These are phyloP conservation scores for Lophochroa leadbeateri DNA, from an alignment of 2,113 vertebrate genomes.

Conservation along the genomic window DNA sequence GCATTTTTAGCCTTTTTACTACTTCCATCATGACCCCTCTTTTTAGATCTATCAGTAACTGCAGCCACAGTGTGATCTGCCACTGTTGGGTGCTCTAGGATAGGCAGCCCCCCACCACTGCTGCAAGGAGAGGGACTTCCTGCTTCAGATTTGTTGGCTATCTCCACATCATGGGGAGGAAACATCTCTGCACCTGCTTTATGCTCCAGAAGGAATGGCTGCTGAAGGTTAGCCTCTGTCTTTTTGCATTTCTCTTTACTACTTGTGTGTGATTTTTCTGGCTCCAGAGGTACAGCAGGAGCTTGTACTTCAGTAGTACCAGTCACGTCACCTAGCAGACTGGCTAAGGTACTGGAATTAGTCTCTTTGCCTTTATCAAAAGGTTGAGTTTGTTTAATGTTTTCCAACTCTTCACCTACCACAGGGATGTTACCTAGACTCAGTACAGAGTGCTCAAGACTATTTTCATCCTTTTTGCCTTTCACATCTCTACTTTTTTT, in stretches of 20 bases:
- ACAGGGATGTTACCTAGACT: background rate
- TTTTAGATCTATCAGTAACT: background rate
- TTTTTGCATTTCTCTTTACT: background rate
- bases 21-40: constrained; percentile 49
- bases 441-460: background rate
- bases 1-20: constrained; percentile 11
- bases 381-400: fast-evolving
- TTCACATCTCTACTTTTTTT: background rate
- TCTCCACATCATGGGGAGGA: background rate
- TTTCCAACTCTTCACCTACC: background rate
- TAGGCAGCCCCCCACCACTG: background rate
- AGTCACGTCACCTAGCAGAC: background rate
- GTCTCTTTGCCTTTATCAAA: background rate
- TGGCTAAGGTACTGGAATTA: fast-evolving
- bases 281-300: background rate
- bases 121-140: background rate
- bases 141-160: background rate
- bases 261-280: fast-evolving
- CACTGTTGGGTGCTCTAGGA: background rate
- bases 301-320: background rate
- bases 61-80: background rate
- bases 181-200: background rate
- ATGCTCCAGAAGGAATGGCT: background rate
- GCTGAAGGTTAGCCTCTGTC: background rate
- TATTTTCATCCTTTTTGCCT: background rate